Evolutionary conservation across 2,113 vertebrate species (phyloP), one percentile per base, ranked within the genome.

Genomic region (Lepus timidus): DNA sequence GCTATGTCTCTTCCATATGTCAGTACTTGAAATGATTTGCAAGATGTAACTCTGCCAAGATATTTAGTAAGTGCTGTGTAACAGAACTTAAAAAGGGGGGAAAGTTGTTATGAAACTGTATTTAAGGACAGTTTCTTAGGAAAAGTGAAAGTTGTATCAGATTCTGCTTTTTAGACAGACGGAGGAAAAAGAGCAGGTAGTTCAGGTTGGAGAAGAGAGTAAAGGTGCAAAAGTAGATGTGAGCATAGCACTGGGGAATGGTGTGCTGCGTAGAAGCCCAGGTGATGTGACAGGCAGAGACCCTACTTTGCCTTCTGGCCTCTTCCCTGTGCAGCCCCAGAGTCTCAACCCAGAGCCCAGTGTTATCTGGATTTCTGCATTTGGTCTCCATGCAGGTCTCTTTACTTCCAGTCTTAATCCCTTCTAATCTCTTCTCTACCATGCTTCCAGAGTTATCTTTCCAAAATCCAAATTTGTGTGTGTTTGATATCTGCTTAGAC

Each of bases 381-480:
- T 14, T 6, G 44, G 85, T 79, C 85, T 86, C 81, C 49, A 7
- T 2, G 4, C 19, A 49, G 65, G 7, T 52, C 61, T 75, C 51
- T 58, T 44, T 31, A 36, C 58, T 84, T 79, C 80, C 82, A 49
- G 61, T 85, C 73, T n/a, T 75, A 29, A 84, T 44, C 31, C 67
- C 65, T 64, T 36, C 73, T 85, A n/a, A 64, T 90, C 92, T 68
- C 17, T 36, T n/a, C 49, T 79, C 39, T 70, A 29, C n/a, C 11
- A 4, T 10, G 23, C 33, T 51, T 78, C 83, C 71, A 9, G 31
- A 70, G 78, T 87, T 76, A 52, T 71, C 89, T 75, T 84, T 68
- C 70, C 71, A 11, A 89, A 64, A 92, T 62, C 25, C 22, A 78
- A 13, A 79, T 22, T 25, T 84, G 25, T 79, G 94, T 39, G 27